These are phyloP conservation scores for Rhaphigaster nebulosa DNA, from an alignment of 2,888 invertebrate species.

Conservation along the genomic window DNA sequence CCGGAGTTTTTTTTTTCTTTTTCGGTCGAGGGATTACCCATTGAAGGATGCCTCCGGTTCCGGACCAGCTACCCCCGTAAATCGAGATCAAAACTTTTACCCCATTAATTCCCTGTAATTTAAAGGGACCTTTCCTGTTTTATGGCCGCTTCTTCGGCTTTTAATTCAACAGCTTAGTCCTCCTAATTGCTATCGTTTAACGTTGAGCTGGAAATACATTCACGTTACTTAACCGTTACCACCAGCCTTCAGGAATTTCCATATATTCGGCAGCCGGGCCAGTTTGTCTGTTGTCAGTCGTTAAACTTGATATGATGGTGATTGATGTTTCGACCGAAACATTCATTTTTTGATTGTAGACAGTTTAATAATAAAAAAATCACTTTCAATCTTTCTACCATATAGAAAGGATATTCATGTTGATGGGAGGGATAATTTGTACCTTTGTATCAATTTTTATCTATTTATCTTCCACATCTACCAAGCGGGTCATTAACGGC, in stretches of 20 bases:
- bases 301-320: neutral
- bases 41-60: constrained; percentile 64
- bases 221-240: constrained; percentile 42
- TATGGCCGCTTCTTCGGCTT: constrained; percentile 64
- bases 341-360: neutral
- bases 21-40: constrained; percentile 63
- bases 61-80: constrained; percentile 62
- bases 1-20: constrained; percentile 62
- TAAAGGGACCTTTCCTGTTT: constrained; percentile 64
- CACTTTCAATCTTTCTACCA: too few relatives aligned
- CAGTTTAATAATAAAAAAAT: neutral
- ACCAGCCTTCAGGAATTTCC: constrained; percentile 3
- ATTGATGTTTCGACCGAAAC: neutral
- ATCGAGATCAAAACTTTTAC: constrained; percentile 65
- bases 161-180: constrained; percentile 64
- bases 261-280: neutral
- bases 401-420: too few relatives aligned
- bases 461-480: too few relatives aligned
- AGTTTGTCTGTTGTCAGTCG: constrained; percentile 22
- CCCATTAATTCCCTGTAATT: constrained; percentile 65
- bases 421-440: too few relatives aligned
- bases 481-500: too few relatives aligned
- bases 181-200: constrained; percentile 64
- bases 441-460: too few relatives aligned
- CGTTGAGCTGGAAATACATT: constrained; percentile 57